These are phyloP conservation scores for Philantomba maxwellii DNA, from an alignment of 2,113 vertebrate genomes.

Conservation along the genomic window DNA sequence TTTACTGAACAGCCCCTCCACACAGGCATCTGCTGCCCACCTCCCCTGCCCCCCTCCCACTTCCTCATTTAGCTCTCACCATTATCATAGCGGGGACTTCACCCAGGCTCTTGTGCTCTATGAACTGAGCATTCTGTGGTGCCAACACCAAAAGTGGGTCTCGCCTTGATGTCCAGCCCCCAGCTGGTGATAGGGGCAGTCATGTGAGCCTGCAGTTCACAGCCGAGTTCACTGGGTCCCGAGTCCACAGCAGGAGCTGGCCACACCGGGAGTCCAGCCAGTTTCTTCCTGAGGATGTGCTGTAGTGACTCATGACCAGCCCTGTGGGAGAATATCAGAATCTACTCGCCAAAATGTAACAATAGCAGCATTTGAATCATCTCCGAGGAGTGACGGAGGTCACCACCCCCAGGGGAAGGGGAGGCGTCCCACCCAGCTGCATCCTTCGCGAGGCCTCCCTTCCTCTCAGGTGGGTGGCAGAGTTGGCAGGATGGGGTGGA, in stretches of 20 bases:
- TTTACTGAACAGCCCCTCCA: background rate
- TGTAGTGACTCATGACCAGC: conserved; percentile 50
- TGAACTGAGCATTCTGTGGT: background rate
- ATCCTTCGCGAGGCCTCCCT: conserved; percentile 46
- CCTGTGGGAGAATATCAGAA: conserved; percentile 13
- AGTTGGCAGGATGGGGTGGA: background rate
- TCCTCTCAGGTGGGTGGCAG: conserved; percentile 54
- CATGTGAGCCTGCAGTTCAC: background rate
- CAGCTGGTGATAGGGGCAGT: background rate
- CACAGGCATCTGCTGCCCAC: background rate
- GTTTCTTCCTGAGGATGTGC: conserved; percentile 66
- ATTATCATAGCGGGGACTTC: background rate
- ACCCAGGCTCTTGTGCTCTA: fast-evolving
- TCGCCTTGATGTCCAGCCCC: background rate
- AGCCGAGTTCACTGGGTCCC: background rate
- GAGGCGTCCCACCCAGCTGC: conserved; percentile 53
- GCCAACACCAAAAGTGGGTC: background rate
- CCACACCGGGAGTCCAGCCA: conserved; percentile 15
- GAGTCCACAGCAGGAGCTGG: background rate
- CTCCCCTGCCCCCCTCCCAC: fast-evolving
- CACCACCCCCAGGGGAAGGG: conserved; percentile 51
- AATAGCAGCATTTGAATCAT: conserved; percentile 47
- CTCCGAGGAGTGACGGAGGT: conserved; percentile 54
- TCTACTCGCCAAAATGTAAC: conserved; percentile 42
- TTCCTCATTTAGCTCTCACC: background rate